These are phyloP conservation scores for Aphelocoma californica DNA, from an alignment of 2,797 vertebrate genomes.

Conservation along the genomic window DNA sequence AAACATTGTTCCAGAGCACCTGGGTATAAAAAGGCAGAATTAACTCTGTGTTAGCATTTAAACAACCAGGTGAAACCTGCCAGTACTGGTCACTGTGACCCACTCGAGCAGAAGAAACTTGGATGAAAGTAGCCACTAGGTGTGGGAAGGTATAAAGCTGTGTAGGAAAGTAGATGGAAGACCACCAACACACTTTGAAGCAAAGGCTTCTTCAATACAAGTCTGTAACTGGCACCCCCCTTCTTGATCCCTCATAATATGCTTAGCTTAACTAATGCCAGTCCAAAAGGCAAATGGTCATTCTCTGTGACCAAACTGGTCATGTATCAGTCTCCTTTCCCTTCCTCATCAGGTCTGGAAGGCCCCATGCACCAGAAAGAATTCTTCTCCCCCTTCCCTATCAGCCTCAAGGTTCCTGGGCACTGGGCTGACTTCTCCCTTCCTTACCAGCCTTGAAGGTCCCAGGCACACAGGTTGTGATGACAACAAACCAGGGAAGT, in stretches of 20 bases:
- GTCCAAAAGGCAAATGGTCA: neutral
- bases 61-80: neutral
- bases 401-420: neutral
- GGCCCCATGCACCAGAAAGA: neutral
- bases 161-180: neutral
- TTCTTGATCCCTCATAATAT: neutral
- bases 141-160: neutral
- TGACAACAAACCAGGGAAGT: neutral
- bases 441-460: neutral
- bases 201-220: neutral
- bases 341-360: neutral
- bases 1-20: neutral
- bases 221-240: neutral
- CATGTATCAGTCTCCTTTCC: neutral
- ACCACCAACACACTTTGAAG: neutral
- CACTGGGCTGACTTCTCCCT: rapidly evolving
- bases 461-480: neutral
- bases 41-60: neutral
- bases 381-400: neutral
- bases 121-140: neutral
- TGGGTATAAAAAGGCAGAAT: neutral
- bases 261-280: neutral
- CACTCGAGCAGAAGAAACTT: neutral
- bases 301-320: neutral
- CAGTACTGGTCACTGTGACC: neutral